phyloP scores from a whole-genome alignment of 2,888 invertebrate genomes.

The Drosophila trichaetosa region DNA sequence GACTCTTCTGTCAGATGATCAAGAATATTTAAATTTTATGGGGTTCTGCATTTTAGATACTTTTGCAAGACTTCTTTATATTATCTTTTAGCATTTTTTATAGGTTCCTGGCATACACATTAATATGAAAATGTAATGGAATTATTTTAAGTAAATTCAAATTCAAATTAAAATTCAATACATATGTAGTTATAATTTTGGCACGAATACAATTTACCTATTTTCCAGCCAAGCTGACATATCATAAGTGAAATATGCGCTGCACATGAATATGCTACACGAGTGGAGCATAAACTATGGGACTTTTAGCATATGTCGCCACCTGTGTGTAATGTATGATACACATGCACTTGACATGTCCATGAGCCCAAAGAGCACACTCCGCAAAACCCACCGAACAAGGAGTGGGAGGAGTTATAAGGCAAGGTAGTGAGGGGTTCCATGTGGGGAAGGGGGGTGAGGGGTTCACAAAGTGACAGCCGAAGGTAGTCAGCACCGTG shows the following conservation, averaged over 20 bases:
- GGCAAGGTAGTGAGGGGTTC: not conserved
- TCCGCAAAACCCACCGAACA: conserved; percentile 14
- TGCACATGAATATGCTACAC: conserved; percentile 21
- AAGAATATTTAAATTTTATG: not conserved
- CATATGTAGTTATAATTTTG: not conserved
- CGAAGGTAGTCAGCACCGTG: conserved; percentile 17
- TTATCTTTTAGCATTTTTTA: not conserved
- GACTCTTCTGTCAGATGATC: not conserved
- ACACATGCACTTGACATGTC: conserved; percentile 67
- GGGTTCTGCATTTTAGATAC: not conserved
- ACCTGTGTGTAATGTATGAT: conserved; percentile 74
- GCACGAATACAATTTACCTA: conserved; percentile 15
- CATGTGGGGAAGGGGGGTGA: not conserved
- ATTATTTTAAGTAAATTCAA: not conserved
- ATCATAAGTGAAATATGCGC: conserved; percentile 44
- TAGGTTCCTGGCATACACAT: not conserved
- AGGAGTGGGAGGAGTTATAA: conserved; percentile 9
- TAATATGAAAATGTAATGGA: not conserved
- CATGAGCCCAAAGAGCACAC: conserved; percentile 27
- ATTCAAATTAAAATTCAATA: not conserved
- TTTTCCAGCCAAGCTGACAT: conserved; percentile 11
- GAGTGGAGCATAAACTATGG: conserved; percentile 60
- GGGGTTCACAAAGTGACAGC: conserved; percentile 12
- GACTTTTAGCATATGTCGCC: conserved; percentile 77
- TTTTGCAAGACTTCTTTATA: no score